Base-by-base conservation (phyloP, 2,797 vertebrate species). In the Ceryle rudis region DNA sequence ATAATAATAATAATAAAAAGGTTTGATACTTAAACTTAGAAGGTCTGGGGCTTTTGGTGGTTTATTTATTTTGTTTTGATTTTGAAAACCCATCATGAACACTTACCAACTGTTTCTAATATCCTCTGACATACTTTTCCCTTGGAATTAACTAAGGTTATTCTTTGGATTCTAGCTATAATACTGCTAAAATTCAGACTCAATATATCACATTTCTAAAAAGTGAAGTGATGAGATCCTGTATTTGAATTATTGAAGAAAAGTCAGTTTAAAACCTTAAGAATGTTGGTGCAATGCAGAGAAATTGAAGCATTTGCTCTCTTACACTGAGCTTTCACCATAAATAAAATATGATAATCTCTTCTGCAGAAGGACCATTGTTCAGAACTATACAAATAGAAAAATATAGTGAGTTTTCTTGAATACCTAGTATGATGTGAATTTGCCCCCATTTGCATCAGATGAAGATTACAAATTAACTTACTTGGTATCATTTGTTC, bases 231-330 rank as follows among this genome's bases (percentile, higher is more conserved):
- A n/a, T 77, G 25, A 85, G 26, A 79, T 23, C 11, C 9, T 42
- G 6, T 55, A 33, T 39, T 70, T 82, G n/a, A 89, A 82, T 85
- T 87, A 79, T 47, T 80, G 19, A 81, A 85, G 22, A n/a, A 52
- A 81, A 83, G 5, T 10, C 28, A 25, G 10, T 52, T 93, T 79
- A 16, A 80, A 79, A n/a, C 4, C 9, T 84, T 66, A 21, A 67
- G 16, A 65, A 65, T 22, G 18, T 47, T 74, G 28, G 10, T 65
- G 23, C 12, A 90, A 70, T 54, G 46, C 41, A 75, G 47, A 72
- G 62, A 84, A 92, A 57, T 57, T 2, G 11, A 8, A 46, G 5
- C 46, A 61, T 74, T 75, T 75, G 2, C 4, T 89, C 26, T 87
- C 31, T 65, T 84, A 71, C 33, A 29, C 17, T 51, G 35, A 65